Base-by-base conservation (phyloP, 2,888 invertebrate species). In the Heliconius charithonia region DNA sequence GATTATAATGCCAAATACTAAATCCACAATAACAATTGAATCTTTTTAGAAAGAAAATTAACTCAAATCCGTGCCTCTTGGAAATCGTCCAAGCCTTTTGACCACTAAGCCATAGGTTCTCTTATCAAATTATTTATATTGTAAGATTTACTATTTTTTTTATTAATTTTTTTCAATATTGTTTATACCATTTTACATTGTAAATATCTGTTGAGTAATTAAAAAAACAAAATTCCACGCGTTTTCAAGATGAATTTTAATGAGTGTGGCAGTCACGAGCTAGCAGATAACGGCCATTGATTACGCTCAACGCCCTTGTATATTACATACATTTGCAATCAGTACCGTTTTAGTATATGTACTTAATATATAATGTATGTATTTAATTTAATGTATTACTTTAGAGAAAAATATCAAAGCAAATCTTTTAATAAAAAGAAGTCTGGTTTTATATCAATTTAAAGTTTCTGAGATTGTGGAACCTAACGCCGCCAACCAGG, bases 251-350 rank as follows among this genome's bases (percentile, higher is more conserved):
- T 25, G 72, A 59, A 59, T 71, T 59, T 32, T 13, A 37, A 59
- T 59, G 32, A 37, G 22, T 32, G 25, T 32, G 59, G 72, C 37
- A 37, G 32, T 72, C 72, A 72, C 72, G 72, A 72, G 72, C 59
- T 59, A 29, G 56, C n/a, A 32, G 59, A 72, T 72, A 72, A 59
- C 56, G 56, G 71, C 27, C 29, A 56, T 32, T 71, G 71, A 71
- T 71, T 71, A 71, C 72, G 25, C 16, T 32, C n/a, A 37, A 32
- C 32, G 59, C 37, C 56, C 72, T 56, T 25, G 72, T 72, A 29
- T 37, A 56, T 51, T 25, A 59, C 59, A 72, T 72, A 72, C 59
- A 59, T 72, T 59, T 59, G 32, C n/a, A 32, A 72, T 59, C 59
- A 25, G 32, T 72, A 32, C 32, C 22, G 19, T 25, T 22, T 72